Evolutionary conservation across 2,888 invertebrate species (phyloP), one percentile per base, ranked within the genome.

Genomic region (Fissipunctia ypsillon): DNA sequence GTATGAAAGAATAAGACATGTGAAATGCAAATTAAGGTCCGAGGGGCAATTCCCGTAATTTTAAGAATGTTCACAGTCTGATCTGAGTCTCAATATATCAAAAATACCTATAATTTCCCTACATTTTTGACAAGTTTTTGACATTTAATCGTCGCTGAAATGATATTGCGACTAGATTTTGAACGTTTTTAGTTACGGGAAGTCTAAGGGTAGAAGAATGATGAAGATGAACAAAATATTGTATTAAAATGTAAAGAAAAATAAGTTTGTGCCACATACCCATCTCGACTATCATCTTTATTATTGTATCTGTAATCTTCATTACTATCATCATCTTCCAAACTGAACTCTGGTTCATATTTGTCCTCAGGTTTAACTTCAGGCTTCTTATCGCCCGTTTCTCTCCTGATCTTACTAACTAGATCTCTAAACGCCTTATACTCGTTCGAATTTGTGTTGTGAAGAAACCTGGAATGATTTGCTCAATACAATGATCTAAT

Each of bases 271-370:
- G 4, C 54, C 7, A 80, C 82, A 65, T 91, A 96, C 88, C 96
- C 94, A 79, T 90, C 95, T 78, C 86, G 94, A 84, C 85, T 92
- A 86, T 92, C 96, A 85, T 94, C 95, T 88, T 89, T 97, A 84
- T 90, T 92, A 89, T 81, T 86, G 14, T 89, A 89, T 81, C 89
- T 91, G 50, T 93, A 92, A 67, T 95, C 95, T 79, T 94, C 95
- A 84, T 94, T 93, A 76, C 95, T 96, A n/a, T 96, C 95, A 72
- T 96, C 96, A 69, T 96, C 96, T 83, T 95, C 95, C 77, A 96
- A 87, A 81, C 94, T 93, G 82, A 96, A 96, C 84, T 96, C 96
- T 0, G 96, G 96, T 71, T 96, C 96, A 90, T 96, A 96, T 90
- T 94, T 96, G 80, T 96, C 96, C 84, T 96, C 96, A 0, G 96